A percentile compares a stretch with the other conserved stretches of the same genome.
Conservation (phyloP, 2,888 invertebrate species). For the Drosophila mayaguana region DNA sequence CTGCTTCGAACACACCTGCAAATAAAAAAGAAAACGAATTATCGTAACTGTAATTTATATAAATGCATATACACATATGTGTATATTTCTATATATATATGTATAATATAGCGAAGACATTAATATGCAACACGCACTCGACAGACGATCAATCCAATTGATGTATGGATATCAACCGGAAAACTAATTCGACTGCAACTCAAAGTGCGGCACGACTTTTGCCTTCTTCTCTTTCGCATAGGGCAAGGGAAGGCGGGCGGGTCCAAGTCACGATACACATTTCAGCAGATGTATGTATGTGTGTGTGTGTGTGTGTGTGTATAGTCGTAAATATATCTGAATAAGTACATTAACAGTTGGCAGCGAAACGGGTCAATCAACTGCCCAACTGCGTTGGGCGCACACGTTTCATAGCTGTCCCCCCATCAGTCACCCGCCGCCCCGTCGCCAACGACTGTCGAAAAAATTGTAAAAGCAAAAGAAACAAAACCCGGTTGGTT, state of each 20-base stretch:
- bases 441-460: neutral
- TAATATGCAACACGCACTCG: conserved; percentile 65
- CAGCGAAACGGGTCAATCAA: conserved; percentile 62
- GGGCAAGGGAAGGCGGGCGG: conserved; percentile 15
- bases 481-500: conserved; percentile 31
- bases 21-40: conserved; percentile 30
- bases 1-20: conserved; percentile 29
- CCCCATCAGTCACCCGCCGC: neutral
- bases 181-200: conserved; percentile 53
- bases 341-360: conserved; percentile 47
- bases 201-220: conserved; percentile 16
- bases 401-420: conserved; percentile 21
- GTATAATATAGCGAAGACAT: conserved; percentile 23
- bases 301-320: neutral
- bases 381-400: conserved; percentile 37
- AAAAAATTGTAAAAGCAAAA: conserved; percentile 2
- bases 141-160: conserved; percentile 69
- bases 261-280: neutral
- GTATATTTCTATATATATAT: neutral
- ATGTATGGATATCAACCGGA: conserved; percentile 62
- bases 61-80: neutral
- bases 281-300: neutral
- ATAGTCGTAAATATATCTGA: conserved; percentile 32
- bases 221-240: neutral
- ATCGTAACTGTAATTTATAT: conserved; percentile 19